Percentiles rank a stretch among this genome's conserved stretches.
Evolutionary conservation across 1,140 invertebrate genomes (phyloP).

Genomic region (Brachionus asplanchnoidis): DNA sequence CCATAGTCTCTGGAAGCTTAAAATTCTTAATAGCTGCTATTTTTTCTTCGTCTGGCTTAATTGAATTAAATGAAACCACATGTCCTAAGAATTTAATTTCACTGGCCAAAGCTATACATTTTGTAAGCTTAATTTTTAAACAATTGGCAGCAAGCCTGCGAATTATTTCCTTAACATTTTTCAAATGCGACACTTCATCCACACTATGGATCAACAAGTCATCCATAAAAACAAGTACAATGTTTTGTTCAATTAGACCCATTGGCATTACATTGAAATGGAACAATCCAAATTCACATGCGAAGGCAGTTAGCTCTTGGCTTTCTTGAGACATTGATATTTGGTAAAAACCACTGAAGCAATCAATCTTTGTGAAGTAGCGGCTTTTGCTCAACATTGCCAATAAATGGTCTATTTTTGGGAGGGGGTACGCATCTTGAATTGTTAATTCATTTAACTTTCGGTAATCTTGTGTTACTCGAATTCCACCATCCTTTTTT

Average conservation of each 20-base stretch:
- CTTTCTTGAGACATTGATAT: background rate
- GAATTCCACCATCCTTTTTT: constrained; percentile 14
- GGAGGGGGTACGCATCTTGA: background rate
- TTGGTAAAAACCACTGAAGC: background rate
- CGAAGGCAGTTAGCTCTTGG: background rate
- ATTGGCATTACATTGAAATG: constrained; percentile 53
- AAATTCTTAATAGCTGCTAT: background rate
- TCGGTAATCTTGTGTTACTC: constrained; percentile 13
- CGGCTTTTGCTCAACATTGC: background rate
- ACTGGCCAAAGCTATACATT: no score
- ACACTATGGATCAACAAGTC: no score
- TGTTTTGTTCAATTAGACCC: no score
- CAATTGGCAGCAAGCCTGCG: no score
- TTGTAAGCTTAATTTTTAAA: no score
- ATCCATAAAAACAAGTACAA: no score
- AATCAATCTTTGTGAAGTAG: constrained; percentile 20
- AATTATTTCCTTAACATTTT: no score
- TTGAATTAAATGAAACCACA: constrained; percentile 41
- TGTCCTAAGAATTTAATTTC: constrained; percentile 54
- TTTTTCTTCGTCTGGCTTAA: constrained; percentile 33
- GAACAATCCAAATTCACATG: constrained; percentile 41
- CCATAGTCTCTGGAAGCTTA: background rate
- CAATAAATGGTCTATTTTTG: background rate
- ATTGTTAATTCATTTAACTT: constrained; percentile 11
- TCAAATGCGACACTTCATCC: no score